Evolutionary conservation across 2,888 invertebrate genomes (phyloP).

Genomic region (Tricholauxania praeusta): DNA sequence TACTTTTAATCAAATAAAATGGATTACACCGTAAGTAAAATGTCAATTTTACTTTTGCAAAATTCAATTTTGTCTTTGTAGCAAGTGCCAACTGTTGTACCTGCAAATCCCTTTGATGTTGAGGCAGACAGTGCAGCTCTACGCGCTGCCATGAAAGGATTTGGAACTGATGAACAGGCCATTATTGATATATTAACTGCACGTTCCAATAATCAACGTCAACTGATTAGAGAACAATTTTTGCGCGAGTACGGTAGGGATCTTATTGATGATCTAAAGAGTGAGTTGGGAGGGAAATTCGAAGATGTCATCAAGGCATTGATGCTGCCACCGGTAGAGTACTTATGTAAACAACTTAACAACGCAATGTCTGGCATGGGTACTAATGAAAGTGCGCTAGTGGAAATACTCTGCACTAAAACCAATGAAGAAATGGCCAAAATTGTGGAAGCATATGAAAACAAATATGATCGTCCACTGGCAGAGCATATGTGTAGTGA

Average conservation of each 20-base stretch:
- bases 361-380: conserved; percentile 81
- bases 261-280: conserved; percentile 76
- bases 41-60: not conserved
- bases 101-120: conserved; percentile 73
- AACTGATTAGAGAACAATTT: conserved; percentile 75
- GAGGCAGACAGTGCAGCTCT: conserved; percentile 74
- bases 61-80: conserved; percentile 32
- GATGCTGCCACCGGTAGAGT: conserved; percentile 76
- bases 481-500: conserved; percentile 82
- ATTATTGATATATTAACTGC: conserved; percentile 79
- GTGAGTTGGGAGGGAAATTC: conserved; percentile 79
- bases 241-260: conserved; percentile 72
- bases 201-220: conserved; percentile 78
- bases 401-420: conserved; percentile 80
- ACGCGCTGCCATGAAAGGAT: conserved; percentile 46
- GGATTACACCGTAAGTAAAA: no score
- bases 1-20: no score
- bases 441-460: conserved; percentile 74
- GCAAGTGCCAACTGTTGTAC: conserved; percentile 71
- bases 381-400: conserved; percentile 78
- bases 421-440: conserved; percentile 75
- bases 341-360: conserved; percentile 78
- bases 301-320: conserved; percentile 79
- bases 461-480: conserved; percentile 74
- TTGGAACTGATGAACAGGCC: conserved; percentile 63